These are phyloP conservation scores for Xenops minutus DNA, from an alignment of 2,797 vertebrate genomes.

Conservation along the genomic window DNA sequence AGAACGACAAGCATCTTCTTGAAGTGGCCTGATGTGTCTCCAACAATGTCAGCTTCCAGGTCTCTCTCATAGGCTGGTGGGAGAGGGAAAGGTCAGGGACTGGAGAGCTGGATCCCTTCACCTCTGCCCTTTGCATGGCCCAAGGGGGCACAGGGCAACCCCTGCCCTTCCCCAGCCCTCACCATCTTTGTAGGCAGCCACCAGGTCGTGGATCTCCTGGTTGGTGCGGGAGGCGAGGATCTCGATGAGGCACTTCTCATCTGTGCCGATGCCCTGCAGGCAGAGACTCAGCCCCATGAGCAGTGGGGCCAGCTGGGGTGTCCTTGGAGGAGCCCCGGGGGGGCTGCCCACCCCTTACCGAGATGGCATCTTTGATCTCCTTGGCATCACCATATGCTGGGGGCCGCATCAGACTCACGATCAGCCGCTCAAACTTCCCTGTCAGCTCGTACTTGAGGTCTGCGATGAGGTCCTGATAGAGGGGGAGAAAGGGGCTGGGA, in stretches of 20 bases:
- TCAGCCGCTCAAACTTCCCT: constrained; percentile 94
- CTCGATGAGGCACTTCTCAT: constrained; percentile 94
- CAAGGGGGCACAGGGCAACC: not conserved
- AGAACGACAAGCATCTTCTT: constrained; percentile 97
- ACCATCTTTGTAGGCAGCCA: constrained; percentile 93
- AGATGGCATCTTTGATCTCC: constrained; percentile 91
- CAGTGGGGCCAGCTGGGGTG: rapidly evolving
- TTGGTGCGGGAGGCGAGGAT: constrained; percentile 92
- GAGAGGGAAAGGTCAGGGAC: not conserved
- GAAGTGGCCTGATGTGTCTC: constrained; percentile 93
- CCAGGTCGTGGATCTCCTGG: constrained; percentile 84
- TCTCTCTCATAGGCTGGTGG: constrained; percentile 85
- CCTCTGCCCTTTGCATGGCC: not conserved
- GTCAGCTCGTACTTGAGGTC: constrained; percentile 97
- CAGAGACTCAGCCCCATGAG: not conserved
- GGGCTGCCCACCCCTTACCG: constrained; percentile 74
- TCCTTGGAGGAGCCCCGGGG: rapidly evolving
- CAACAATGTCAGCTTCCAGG: constrained; percentile 85
- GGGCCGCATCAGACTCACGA: constrained; percentile 91
- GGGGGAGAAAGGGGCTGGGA: not conserved
- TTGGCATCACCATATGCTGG: constrained; percentile 91
- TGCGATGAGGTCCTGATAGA: constrained; percentile 88
- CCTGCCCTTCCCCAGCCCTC: constrained; percentile 4
- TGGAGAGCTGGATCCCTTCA: not conserved
- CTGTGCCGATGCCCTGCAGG: constrained; percentile 85